phyloP scores from a whole-genome alignment of 2,797 vertebrate species.

The Meda fulgida region DNA sequence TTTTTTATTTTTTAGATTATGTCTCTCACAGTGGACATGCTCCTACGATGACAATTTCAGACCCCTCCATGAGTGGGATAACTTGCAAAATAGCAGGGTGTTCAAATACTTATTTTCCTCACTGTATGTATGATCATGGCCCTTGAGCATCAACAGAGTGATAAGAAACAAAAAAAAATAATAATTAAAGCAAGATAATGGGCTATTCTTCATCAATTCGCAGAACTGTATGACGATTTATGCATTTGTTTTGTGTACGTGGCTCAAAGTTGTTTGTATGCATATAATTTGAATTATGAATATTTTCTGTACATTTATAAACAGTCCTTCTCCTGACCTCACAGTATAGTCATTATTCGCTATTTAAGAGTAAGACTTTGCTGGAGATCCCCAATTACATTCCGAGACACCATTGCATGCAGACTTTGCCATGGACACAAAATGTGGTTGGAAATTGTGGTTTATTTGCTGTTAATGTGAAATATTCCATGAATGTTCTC shows the following conservation, averaged over 20 bases:
- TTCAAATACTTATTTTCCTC: no score
- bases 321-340: background rate
- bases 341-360: background rate
- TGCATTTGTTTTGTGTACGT: background rate
- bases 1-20: no score
- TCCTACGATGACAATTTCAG: no score
- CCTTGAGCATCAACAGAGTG: background rate
- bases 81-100: no score
- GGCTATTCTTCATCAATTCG: background rate
- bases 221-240: background rate
- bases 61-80: no score
- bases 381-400: background rate
- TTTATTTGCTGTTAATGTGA: background rate
- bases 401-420: slow-evolving; percentile 1
- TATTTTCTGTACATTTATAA: background rate
- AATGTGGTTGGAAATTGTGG: background rate
- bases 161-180: background rate
- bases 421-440: background rate
- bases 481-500: background rate
- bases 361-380: background rate
- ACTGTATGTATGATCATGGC: background rate
- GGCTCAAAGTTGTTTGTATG: background rate
- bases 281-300: background rate
- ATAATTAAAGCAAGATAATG: background rate
- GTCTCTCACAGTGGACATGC: no score